Conservation (phyloP, 1,140 invertebrate species). For the Drosophila parabipectinata region DNA sequence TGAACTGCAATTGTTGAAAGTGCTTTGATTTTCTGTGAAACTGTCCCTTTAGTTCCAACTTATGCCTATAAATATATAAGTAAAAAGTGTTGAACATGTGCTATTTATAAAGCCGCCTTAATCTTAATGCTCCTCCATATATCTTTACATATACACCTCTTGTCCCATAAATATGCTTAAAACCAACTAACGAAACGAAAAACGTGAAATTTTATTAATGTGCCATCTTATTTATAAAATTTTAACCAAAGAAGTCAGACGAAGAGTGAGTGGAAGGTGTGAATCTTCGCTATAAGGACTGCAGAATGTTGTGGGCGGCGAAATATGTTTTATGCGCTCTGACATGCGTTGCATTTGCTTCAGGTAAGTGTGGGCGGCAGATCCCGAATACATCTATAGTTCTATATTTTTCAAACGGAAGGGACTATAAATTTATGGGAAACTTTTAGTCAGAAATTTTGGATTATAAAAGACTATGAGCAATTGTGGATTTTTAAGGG, state of each 20-base stretch:
- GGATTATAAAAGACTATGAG: neutral
- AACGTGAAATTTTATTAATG: slow-evolving; percentile 62
- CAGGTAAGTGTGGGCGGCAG: slow-evolving; percentile 63
- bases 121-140: slow-evolving; percentile 61
- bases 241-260: slow-evolving; percentile 28
- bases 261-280: slow-evolving; percentile 57
- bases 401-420: neutral
- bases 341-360: slow-evolving; percentile 59
- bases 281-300: slow-evolving; percentile 34
- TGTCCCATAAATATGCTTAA: slow-evolving; percentile 51
- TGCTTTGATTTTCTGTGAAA: slow-evolving; percentile 12
- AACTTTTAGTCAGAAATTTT: neutral
- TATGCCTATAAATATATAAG: slow-evolving; percentile 26
- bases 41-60: slow-evolving; percentile 14
- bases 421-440: slow-evolving; percentile 14
- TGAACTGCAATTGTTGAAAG: slow-evolving; percentile 7
- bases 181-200: slow-evolving; percentile 30
- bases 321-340: slow-evolving; percentile 71
- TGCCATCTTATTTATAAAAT: slow-evolving; percentile 69
- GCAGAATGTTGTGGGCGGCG: slow-evolving; percentile 64
- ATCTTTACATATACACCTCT: slow-evolving; percentile 51
- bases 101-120: slow-evolving; percentile 73
- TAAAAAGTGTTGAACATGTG: slow-evolving; percentile 51
- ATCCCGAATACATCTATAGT: too few species aligned
- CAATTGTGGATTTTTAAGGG: neutral